These are phyloP conservation scores for Triops longicaudatus DNA, from an alignment of 1,140 invertebrate species.

Conservation along the genomic window DNA sequence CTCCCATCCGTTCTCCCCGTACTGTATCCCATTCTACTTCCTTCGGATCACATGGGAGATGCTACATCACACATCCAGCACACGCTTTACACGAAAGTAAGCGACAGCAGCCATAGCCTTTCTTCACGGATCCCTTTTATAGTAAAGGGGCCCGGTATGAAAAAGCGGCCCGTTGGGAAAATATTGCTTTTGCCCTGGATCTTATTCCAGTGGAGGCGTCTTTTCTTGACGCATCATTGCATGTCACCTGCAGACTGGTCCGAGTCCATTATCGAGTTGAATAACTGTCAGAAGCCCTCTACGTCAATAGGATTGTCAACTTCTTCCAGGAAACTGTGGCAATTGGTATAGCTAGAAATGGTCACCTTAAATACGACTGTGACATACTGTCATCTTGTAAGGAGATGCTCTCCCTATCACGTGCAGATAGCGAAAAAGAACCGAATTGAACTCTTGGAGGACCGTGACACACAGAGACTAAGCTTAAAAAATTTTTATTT, in stretches of 20 bases:
- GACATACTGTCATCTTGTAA: too few relatives aligned
- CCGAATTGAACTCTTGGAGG: too few relatives aligned
- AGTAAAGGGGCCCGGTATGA: neutral
- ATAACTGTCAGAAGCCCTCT: neutral
- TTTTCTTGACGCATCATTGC: neutral
- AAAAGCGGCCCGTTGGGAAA: neutral
- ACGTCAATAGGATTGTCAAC: neutral
- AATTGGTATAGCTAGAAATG: neutral
- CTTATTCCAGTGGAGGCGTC: neutral
- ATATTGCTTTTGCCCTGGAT: neutral
- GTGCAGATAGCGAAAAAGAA: too few relatives aligned
- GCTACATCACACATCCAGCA: neutral
- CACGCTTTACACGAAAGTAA: neutral
- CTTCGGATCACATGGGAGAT: neutral
- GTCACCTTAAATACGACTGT: too few relatives aligned
- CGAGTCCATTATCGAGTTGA: neutral
- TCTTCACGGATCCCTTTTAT: neutral
- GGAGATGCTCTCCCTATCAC: too few relatives aligned
- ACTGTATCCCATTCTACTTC: neutral
- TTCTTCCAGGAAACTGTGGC: neutral
- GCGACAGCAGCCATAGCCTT: constrained; percentile 5
- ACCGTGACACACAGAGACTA: too few relatives aligned
- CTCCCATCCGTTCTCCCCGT: neutral
- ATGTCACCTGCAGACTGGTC: neutral
- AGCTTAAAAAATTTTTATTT: too few relatives aligned